Evolutionary conservation across 2,113 vertebrate species (phyloP), one percentile per base, ranked within the genome.

Genomic region (Proteles cristata): DNA sequence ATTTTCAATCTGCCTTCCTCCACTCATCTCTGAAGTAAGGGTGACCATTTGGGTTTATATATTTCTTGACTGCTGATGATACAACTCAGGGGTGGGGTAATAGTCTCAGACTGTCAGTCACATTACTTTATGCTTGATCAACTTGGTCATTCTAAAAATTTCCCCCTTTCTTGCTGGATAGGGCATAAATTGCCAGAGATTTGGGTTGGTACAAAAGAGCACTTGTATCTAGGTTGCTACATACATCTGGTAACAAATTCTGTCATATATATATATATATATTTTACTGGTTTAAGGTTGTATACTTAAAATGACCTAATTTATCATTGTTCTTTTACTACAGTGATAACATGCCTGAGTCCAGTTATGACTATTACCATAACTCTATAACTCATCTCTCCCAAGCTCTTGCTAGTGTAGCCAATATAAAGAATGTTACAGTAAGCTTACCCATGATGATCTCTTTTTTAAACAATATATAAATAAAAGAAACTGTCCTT

Each of bases 351-450:
- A 17, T 93, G 11, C 39, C 11, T 17, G 19, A 69, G 43, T 86
- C 25, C 87, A 68, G 45, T 31, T 14, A 73, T 35, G 16, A 76
- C 94, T 94, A 65, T 76, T 94, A 71, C 35, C 14, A 26, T 74
- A 79, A 86, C 39, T 94, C 74, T n/a, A 1, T 88, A 89, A 69
- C 53, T 95, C 61, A 89, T 45, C 5, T 93, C 35, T 97, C 15
- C 50, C 68, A 66, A 82, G 50, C 31, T 86, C 79, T 94, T 94
- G 68, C 43, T 90, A 66, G 65, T 88, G 43, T 21, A 84, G 23
- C 25, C n/a, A 88, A 58, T 88, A 88, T 95, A 88, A 93, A 95
- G 55, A 93, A 84, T n/a, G 16, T 77, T 93, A 65, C 3, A 71
- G 83, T 93, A 87, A 71, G 10, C 33, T 89, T 89, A 79, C 23